These are phyloP conservation scores for Pteropus rufus DNA, from an alignment of 2,797 vertebrate species.

Conservation along the genomic window DNA sequence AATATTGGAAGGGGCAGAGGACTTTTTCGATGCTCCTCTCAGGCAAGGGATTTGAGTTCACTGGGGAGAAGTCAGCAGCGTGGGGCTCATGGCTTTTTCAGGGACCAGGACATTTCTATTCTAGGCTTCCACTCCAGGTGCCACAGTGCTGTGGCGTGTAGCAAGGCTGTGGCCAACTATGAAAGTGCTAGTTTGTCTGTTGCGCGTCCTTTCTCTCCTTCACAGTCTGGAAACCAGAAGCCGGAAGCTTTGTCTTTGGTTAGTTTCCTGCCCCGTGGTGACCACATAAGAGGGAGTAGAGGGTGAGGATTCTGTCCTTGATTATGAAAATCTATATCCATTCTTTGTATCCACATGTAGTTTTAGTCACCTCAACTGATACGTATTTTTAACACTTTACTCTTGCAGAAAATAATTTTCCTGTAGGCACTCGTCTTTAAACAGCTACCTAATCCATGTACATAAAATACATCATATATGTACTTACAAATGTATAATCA, in stretches of 20 bases:
- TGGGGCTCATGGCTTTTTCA: background rate
- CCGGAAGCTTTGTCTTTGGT: background rate
- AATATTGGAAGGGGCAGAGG: constrained; percentile 87
- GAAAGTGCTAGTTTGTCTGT: background rate
- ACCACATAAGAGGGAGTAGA: no score
- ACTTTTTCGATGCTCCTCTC: constrained; percentile 91
- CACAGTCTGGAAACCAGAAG: background rate
- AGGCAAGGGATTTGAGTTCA: constrained; percentile 62
- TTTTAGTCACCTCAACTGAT: background rate
- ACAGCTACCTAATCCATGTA: background rate
- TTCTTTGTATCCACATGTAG: background rate
- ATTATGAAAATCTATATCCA: background rate
- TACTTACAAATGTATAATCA: constrained; percentile 3
- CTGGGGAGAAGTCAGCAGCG: background rate
- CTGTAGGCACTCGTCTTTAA: background rate
- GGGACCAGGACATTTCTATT: fast-evolving
- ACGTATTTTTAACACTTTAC: background rate
- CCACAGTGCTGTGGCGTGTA: fast-evolving
- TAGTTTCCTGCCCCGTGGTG: background rate
- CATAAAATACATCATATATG: background rate
- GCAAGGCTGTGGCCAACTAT: background rate
- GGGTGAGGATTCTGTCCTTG: background rate
- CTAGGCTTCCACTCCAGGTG: fast-evolving
- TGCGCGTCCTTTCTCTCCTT: background rate
- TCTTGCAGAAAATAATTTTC: background rate